phyloP scores from a whole-genome alignment of 2,113 vertebrate genomes.

The Microcebus ravelobensis region DNA sequence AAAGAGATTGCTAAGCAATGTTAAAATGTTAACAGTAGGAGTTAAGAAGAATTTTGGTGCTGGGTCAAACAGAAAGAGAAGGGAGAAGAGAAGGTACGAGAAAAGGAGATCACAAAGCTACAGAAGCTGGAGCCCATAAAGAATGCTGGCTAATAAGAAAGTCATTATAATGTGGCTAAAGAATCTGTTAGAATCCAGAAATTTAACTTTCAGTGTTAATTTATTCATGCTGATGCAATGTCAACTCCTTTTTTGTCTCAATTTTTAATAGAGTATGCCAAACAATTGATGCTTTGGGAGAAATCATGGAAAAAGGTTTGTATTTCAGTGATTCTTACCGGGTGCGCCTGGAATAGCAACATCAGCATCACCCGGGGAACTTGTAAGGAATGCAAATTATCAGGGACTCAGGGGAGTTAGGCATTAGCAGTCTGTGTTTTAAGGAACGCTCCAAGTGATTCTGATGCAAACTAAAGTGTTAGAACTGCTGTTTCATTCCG shows the following conservation, averaged over 20 bases:
- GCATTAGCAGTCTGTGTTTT: background rate
- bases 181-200: background rate
- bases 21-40: background rate
- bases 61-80: background rate
- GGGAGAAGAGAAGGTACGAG: background rate
- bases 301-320: background rate
- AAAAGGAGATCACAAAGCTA: background rate
- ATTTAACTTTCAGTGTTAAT: background rate
- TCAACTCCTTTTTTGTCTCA: background rate
- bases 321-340: background rate
- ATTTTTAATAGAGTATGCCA: background rate
- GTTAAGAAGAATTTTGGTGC: background rate
- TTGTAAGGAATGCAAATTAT: background rate
- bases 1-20: background rate
- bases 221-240: background rate
- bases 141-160: background rate
- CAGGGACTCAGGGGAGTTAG: background rate
- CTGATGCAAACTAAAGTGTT: background rate
- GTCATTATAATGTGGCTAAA: background rate
- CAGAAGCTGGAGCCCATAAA: background rate
- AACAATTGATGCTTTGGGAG: background rate
- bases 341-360: background rate
- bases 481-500: background rate
- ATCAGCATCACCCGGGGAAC: background rate
- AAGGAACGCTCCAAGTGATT: background rate